phyloP scores from a whole-genome alignment of 2,797 vertebrate species.

The Macrochelys suwanniensis region DNA sequence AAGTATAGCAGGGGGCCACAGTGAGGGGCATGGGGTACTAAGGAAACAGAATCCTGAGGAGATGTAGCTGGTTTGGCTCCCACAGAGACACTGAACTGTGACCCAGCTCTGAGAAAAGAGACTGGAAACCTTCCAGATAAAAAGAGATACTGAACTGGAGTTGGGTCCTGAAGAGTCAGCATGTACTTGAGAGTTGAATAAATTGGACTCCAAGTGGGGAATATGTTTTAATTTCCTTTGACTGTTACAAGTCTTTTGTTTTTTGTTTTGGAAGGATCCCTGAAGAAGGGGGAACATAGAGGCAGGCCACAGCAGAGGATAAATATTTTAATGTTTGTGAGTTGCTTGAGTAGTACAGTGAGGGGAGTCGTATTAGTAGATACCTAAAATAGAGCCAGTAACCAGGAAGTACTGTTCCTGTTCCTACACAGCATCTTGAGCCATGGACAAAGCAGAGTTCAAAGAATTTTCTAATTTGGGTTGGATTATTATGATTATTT shows the following conservation, averaged over 20 bases:
- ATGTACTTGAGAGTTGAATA: neutral
- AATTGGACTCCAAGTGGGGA: neutral
- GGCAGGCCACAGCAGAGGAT: too few relatives aligned
- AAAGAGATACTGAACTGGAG: neutral
- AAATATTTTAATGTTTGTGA: too few relatives aligned
- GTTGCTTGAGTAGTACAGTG: too few relatives aligned
- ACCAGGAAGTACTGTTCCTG: too few relatives aligned
- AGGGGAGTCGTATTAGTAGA: too few relatives aligned
- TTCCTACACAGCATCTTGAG: neutral
- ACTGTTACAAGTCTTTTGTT: too few relatives aligned
- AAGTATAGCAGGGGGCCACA: neutral
- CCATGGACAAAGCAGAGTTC: neutral
- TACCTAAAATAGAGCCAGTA: too few relatives aligned
- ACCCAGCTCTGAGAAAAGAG: neutral
- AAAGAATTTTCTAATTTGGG: neutral
- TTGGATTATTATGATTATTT: neutral
- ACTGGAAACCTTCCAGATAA: too few relatives aligned
- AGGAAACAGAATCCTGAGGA: too few relatives aligned
- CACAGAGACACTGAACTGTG: neutral
- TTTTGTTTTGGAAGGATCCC: too few relatives aligned
- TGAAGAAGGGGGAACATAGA: too few relatives aligned
- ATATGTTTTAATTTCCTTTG: too few relatives aligned
- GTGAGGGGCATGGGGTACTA: neutral
- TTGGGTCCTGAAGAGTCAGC: neutral
- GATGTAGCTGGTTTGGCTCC: neutral